phyloP scores from a whole-genome alignment of 2,888 invertebrate species.

The Oscheius sp. region DNA sequence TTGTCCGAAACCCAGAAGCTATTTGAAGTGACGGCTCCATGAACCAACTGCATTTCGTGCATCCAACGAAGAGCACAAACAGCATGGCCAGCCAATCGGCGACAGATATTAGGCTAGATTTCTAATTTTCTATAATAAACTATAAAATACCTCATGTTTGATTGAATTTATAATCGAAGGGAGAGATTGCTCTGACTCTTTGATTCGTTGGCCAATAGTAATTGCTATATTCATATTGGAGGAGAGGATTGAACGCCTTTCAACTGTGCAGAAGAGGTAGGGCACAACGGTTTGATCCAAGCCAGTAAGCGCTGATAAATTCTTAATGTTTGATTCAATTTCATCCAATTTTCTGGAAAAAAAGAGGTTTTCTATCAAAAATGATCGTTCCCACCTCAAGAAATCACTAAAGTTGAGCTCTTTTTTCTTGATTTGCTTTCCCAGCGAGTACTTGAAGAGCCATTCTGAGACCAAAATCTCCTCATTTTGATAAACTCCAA shows the following conservation, averaged over 20 bases:
- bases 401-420: slow-evolving; percentile 2
- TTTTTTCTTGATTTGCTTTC: slow-evolving; percentile 19
- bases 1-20: slow-evolving; percentile 37
- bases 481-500: slow-evolving; percentile 13
- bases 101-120: slow-evolving; percentile 41
- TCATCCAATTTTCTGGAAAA: slow-evolving; percentile 31
- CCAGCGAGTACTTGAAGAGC: slow-evolving; percentile 37
- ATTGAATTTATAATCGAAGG: slow-evolving; percentile 10
- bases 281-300: slow-evolving; percentile 36
- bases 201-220: slow-evolving; percentile 36
- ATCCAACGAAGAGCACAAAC: slow-evolving; percentile 60
- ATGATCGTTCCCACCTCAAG: neutral
- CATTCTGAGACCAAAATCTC: slow-evolving; percentile 52
- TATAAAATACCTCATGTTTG: neutral
- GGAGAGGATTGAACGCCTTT: slow-evolving; percentile 5
- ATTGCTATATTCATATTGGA: slow-evolving; percentile 27
- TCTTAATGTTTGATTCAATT: slow-evolving; percentile 22
- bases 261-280: slow-evolving; percentile 31
- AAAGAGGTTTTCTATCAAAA: no score
- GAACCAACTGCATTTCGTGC: slow-evolving; percentile 49
- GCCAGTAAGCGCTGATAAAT: slow-evolving; percentile 11
- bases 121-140: no score
- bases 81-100: slow-evolving; percentile 51
- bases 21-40: slow-evolving; percentile 30
- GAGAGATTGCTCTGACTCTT: slow-evolving; percentile 18